Percentiles rank a stretch among this genome's conserved stretches.
These are phyloP conservation scores for Melanerpes formicivorus DNA, from an alignment of 2,113 vertebrate species.

Conservation along the genomic window DNA sequence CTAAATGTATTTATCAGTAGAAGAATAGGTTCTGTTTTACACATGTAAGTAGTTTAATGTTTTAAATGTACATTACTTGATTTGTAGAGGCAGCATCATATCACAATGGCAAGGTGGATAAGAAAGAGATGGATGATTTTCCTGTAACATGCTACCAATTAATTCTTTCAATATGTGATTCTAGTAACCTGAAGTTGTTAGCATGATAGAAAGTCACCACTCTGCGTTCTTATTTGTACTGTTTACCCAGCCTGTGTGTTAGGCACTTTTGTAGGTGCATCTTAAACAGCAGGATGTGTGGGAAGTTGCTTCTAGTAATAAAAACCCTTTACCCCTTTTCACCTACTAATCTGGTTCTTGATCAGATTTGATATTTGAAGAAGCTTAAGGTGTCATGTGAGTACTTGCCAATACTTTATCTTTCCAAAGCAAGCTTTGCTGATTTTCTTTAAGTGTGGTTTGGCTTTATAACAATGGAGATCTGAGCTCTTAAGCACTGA, in stretches of 20 bases:
- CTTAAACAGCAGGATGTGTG: not conserved
- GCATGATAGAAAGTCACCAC: not conserved
- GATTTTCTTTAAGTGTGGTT: not conserved
- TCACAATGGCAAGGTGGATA: not conserved
- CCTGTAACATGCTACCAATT: not conserved
- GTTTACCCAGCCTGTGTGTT: not conserved
- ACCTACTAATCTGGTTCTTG: not conserved
- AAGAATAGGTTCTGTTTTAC: slow-evolving; percentile 6
- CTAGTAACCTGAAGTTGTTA: not conserved
- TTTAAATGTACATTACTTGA: not conserved
- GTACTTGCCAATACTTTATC: not conserved
- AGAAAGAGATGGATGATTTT: not conserved
- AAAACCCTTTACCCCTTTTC: not conserved
- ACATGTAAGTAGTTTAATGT: not conserved
- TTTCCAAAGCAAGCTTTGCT: not conserved
- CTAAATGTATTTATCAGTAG: slow-evolving; percentile 24
- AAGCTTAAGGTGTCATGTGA: not conserved
- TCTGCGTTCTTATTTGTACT: not conserved
- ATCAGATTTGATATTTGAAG: not conserved
- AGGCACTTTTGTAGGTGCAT: not conserved
- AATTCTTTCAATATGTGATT: not conserved
- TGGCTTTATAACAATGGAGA: not conserved
- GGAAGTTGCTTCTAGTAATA: not conserved
- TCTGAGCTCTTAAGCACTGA: not conserved
- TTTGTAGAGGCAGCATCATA: not conserved